Percentiles rank a stretch among this genome's conserved stretches.
These are phyloP conservation scores for Marisa cornuarietis DNA, from an alignment of 1,140 invertebrate genomes.

Conservation along the genomic window DNA sequence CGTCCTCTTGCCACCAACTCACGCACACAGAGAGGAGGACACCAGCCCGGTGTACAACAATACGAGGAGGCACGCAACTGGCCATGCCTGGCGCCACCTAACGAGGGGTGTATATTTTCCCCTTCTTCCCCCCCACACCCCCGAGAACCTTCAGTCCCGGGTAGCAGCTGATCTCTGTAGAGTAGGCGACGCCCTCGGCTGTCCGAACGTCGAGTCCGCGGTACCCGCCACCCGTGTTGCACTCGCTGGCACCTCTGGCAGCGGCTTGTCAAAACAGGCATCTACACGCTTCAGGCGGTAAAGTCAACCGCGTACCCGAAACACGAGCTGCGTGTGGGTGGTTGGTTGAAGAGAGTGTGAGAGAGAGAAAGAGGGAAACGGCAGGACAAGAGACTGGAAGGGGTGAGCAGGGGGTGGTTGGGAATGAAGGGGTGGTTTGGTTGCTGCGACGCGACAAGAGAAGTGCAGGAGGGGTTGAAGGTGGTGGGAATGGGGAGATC, in stretches of 20 bases:
- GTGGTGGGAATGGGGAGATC: too few relatives aligned
- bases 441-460: too few relatives aligned
- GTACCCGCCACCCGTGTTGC: constrained; percentile 4
- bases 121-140: too few relatives aligned
- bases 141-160: too few relatives aligned
- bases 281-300: constrained; percentile 6
- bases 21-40: too few relatives aligned
- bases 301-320: constrained; percentile 6
- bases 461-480: too few relatives aligned
- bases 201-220: not conserved
- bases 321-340: constrained; percentile 1
- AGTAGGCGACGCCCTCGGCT: not conserved
- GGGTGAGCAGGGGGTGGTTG: not conserved
- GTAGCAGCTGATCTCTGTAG: too few relatives aligned
- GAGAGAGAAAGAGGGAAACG: not conserved
- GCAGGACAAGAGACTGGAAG: not conserved
- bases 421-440: not conserved
- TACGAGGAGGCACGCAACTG: too few relatives aligned
- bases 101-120: not conserved
- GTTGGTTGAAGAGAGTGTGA: not conserved
- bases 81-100: not conserved
- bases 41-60: too few relatives aligned
- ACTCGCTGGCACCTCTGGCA: constrained; percentile 6
- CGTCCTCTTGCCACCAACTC: too few relatives aligned
- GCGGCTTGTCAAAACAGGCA: constrained; percentile 14